phyloP scores from a whole-genome alignment of 2,797 vertebrate species.

The Pteronotus mesoamericanus region DNA sequence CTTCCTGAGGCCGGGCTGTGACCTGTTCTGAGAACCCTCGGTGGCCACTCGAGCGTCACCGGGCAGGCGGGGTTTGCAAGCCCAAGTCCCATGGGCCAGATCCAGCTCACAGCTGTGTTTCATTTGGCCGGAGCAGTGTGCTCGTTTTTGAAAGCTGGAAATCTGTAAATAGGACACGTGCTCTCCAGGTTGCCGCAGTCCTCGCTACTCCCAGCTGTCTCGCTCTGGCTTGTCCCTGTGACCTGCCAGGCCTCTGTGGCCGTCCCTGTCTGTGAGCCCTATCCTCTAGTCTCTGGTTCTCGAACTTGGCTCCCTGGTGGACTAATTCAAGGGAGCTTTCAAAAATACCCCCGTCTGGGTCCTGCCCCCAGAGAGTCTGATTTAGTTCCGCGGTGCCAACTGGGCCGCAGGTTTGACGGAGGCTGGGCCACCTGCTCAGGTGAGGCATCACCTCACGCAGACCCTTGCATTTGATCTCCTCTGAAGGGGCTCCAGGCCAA shows the following conservation, averaged over 20 bases:
- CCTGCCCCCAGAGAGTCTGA: not conserved
- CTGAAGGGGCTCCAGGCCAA: not conserved
- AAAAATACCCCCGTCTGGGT: not conserved
- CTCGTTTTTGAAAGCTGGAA: not conserved
- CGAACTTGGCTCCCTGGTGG: not conserved
- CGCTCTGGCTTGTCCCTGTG: not conserved
- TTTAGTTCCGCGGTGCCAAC: not conserved
- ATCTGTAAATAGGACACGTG: not conserved
- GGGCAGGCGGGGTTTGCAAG: not conserved
- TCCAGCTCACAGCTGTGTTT: slow-evolving; percentile 36
- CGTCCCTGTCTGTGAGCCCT: not conserved
- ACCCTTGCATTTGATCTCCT: not conserved
- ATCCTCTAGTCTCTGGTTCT: not conserved
- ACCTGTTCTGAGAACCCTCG: not conserved
- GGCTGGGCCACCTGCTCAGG: not conserved
- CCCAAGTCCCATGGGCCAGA: not conserved
- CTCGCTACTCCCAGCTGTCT: not conserved
- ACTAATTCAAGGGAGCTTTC: not conserved
- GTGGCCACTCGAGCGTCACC: not conserved
- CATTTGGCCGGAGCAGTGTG: not conserved
- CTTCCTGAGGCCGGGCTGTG: slow-evolving; percentile 2
- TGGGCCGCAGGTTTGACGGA: not conserved
- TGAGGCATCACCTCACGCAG: not conserved
- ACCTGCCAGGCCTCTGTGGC: not conserved
- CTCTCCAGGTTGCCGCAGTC: slow-evolving; percentile 16